Base-by-base conservation (phyloP, 2,797 vertebrate species). In the Uromys caudimaculatus region DNA sequence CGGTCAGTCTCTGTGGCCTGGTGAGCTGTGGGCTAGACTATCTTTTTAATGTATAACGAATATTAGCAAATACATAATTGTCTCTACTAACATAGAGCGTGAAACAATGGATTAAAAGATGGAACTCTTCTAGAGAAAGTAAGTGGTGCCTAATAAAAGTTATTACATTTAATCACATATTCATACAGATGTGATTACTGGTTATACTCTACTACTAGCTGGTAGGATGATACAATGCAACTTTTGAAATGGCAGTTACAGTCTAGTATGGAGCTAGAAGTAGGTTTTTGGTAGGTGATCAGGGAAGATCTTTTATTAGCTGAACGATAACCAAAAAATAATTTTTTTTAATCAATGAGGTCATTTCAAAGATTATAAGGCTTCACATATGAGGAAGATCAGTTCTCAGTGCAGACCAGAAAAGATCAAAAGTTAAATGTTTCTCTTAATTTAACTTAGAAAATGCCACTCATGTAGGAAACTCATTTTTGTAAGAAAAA, bases 281-380 rank as follows among this genome's bases (percentile, higher is more conserved):
- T 85, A 50, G 3, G 35, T 85, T 88, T 95, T 90, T 5, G 2
- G 2, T 54, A 95, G 23, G 19, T 92, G 17, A 8, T 83, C 64
- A 93, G 1, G 27, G 32, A 29, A 87, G 29, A 77, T 12, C 69
- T 41, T 44, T 44, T 32, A 89, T 89, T 47, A 84, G 29, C 79
- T 75, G 60, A 19, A 64, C 64, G 5, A 62, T 86, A 76, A 81
- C 27, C 60, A 96, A 86, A 77, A 81, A 44, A n/a, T 60, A 54
- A 60, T 41, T 81, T 10, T 19, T 90, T 89, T 64, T 52, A 96
- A 62, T 13, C 71, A 73, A 21, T 77, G 56, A 90, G 35, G 14
- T 60, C 38, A 21, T 94, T 92, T 94, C 56, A 85, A 90, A 89
- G 29, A 62, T 11, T 35, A 29, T 81, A 38, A 94, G 44, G 77